These are phyloP conservation scores for Triplophysa bombifrons DNA, from an alignment of 2,797 vertebrate species.

Conservation along the genomic window DNA sequence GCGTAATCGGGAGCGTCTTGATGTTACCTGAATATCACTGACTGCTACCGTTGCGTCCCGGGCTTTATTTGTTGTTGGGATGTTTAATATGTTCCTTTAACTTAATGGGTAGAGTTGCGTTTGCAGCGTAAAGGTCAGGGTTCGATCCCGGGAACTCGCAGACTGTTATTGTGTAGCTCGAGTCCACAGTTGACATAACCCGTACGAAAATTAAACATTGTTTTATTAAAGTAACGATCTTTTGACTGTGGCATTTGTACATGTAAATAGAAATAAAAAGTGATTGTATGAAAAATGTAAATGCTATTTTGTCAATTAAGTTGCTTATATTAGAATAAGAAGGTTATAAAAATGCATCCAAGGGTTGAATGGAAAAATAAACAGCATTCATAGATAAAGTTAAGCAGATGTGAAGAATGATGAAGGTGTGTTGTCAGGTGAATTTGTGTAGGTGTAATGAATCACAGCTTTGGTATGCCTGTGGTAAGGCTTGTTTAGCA, in stretches of 20 bases:
- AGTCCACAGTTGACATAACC: too few relatives aligned
- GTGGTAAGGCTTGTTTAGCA: conserved; percentile 75
- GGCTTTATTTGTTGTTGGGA: not conserved
- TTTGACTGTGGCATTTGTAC: too few relatives aligned
- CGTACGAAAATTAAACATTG: too few relatives aligned
- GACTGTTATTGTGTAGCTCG: too few relatives aligned
- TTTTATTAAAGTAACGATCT: too few relatives aligned
- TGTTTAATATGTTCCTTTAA: not conserved
- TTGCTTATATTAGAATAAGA: not conserved
- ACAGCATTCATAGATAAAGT: not conserved
- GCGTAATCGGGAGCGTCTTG: not conserved
- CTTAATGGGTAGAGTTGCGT: too few relatives aligned
- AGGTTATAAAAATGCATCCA: too few relatives aligned
- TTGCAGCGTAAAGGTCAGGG: too few relatives aligned
- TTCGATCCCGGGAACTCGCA: too few relatives aligned
- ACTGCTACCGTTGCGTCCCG: not conserved
- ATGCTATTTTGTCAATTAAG: not conserved
- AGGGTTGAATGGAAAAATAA: not conserved
- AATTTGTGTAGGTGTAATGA: conserved; percentile 50
- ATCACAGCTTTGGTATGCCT: conserved; percentile 74
- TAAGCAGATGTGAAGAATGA: not conserved
- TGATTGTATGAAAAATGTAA: too few relatives aligned
- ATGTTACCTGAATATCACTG: not conserved
- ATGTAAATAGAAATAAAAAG: too few relatives aligned
- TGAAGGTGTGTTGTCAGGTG: conserved; percentile 32